Percentiles rank a stretch among this genome's conserved stretches.
phyloP scores from a whole-genome alignment of 2,888 invertebrate genomes.

The Hedya salicella region DNA sequence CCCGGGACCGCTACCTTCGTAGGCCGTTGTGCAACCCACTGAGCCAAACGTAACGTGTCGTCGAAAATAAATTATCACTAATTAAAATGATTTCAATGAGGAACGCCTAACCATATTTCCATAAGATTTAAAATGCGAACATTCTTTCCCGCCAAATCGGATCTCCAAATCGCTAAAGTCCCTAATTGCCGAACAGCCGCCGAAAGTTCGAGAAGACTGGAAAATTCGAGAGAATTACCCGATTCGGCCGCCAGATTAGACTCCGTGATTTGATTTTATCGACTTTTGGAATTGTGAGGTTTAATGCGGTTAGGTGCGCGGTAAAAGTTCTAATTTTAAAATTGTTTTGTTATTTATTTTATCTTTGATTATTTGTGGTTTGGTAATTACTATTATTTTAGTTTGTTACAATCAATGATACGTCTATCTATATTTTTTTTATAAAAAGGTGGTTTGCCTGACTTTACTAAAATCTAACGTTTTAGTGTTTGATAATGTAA shows the following conservation, averaged over 20 bases:
- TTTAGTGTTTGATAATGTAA: too few relatives aligned
- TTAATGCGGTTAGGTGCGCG: slow-evolving; percentile 35
- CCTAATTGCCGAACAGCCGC: slow-evolving; percentile 51
- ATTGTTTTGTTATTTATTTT: slow-evolving; percentile 1
- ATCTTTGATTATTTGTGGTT: too few relatives aligned
- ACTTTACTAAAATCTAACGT: too few relatives aligned
- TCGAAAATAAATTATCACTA: too few relatives aligned
- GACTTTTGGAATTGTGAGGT: slow-evolving; percentile 32
- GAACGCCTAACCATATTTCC: slow-evolving; percentile 9
- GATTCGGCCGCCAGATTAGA: slow-evolving; percentile 38
- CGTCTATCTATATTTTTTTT: too few relatives aligned
- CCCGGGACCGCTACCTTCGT: too few relatives aligned
- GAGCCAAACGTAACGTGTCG: too few relatives aligned
- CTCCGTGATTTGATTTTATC: slow-evolving; percentile 45
- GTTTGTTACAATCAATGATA: neutral
- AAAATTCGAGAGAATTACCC: slow-evolving; percentile 44
- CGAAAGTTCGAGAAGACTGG: slow-evolving; percentile 42
- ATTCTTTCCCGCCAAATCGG: slow-evolving; percentile 40
- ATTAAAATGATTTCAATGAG: neutral
- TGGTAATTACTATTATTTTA: neutral
- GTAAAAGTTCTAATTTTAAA: slow-evolving; percentile 29
- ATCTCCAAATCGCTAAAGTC: slow-evolving; percentile 55
- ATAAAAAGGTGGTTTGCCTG: too few relatives aligned
- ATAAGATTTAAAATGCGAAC: slow-evolving; percentile 34
- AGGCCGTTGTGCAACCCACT: too few relatives aligned